Conservation (phyloP, 2,888 invertebrate species). For the Lepidocyrtoides sp. region DNA sequence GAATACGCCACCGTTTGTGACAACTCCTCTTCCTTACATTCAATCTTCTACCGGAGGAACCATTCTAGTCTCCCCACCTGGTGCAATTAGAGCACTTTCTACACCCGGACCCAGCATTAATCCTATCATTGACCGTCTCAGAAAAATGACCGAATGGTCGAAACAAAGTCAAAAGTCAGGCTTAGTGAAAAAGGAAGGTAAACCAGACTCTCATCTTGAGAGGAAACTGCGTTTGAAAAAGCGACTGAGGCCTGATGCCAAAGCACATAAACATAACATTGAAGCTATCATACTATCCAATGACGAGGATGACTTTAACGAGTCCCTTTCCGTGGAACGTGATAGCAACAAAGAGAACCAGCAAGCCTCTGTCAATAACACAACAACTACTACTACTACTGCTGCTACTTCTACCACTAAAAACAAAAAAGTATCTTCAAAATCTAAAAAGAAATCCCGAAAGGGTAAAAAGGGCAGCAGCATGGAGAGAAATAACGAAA, state of each 20-base stretch:
- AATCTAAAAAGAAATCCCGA: not conserved
- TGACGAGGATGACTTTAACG: conserved; percentile 47
- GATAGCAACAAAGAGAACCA: not conserved
- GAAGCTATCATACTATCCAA: conserved; percentile 61
- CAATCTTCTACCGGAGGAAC: conserved; percentile 11
- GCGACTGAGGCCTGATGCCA: not conserved
- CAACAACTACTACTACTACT: too few relatives aligned
- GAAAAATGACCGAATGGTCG: conserved; percentile 69
- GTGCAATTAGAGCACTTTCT: conserved; percentile 8
- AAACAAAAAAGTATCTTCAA: not conserved
- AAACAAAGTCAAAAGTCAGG: conserved; percentile 15
- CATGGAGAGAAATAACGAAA: not conserved
- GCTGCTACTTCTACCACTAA: too few relatives aligned
- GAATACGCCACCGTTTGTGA: not conserved
- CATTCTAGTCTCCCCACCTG: conserved; percentile 53
- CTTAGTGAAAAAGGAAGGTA: conserved; percentile 28
- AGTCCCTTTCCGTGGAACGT: not conserved
- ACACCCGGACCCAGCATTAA: conserved; percentile 46
- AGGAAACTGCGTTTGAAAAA: conserved; percentile 30
- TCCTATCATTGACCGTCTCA: conserved; percentile 54
- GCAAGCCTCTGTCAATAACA: too few relatives aligned
- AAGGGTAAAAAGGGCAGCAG: conserved; percentile 17
- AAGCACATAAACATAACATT: conserved; percentile 52
- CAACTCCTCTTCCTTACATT: conserved; percentile 17
- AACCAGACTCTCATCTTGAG: not conserved